These are phyloP conservation scores for Pemphredon lugubris DNA, from an alignment of 2,888 invertebrate genomes.

Conservation along the genomic window DNA sequence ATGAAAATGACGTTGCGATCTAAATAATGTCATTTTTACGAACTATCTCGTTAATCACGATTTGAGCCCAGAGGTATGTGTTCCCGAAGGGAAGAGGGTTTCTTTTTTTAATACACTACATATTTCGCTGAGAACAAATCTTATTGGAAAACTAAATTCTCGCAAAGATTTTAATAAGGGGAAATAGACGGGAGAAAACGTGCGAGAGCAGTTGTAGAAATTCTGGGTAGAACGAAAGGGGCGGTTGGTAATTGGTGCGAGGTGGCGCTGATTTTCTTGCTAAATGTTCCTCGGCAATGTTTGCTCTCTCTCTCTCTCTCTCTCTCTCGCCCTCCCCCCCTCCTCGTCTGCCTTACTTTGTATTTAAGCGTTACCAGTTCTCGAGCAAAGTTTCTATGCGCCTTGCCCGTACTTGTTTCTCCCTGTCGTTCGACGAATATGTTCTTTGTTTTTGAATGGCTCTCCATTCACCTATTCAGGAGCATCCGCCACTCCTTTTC, in stretches of 20 bases:
- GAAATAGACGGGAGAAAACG: too few relatives aligned
- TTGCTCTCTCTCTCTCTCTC: slow-evolving; percentile 9
- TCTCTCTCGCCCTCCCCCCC: background rate
- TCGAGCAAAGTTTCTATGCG: slow-evolving; percentile 15
- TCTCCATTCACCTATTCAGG: slow-evolving; percentile 40
- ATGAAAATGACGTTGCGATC: too few relatives aligned
- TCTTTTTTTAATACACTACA: too few relatives aligned
- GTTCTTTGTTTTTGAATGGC: slow-evolving; percentile 48
- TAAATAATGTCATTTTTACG: too few relatives aligned
- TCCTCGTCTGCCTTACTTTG: slow-evolving; percentile 16
- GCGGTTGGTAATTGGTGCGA: slow-evolving; percentile 40
- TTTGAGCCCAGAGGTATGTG: too few relatives aligned
- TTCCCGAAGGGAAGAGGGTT: too few relatives aligned
- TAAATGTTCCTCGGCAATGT: slow-evolving; percentile 38
- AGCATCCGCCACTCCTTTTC: slow-evolving; percentile 42
- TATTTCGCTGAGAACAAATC: too few relatives aligned
- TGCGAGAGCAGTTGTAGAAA: slow-evolving; percentile 14
- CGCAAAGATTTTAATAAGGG: too few relatives aligned
- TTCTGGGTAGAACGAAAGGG: slow-evolving; percentile 26
- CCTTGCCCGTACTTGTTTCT: background rate
- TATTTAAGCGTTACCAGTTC: slow-evolving; percentile 41
- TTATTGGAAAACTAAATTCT: too few relatives aligned
- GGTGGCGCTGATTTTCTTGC: slow-evolving; percentile 47
- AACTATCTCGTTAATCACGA: too few relatives aligned
- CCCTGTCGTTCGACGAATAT: slow-evolving; percentile 10